phyloP scores from a whole-genome alignment of 2,888 invertebrate genomes.

The Neria commutata region DNA sequence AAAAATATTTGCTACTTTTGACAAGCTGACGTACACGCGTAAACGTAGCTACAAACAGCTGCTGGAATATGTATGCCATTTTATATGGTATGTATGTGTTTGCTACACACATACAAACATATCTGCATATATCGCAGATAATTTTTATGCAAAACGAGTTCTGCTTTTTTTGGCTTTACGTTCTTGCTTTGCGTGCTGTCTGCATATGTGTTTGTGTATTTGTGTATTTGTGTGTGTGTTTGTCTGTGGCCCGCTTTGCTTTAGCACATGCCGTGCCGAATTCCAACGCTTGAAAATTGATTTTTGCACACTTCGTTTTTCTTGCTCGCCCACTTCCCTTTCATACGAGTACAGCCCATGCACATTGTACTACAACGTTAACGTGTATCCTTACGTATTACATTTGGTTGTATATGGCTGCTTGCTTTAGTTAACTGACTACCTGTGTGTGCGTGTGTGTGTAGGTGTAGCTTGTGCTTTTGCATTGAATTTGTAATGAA shows the following conservation, averaged over 20 bases:
- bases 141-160: slow-evolving; percentile 36
- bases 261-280: background rate
- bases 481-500: background rate
- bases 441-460: background rate
- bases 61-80: too few relatives aligned
- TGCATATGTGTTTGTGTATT: slow-evolving; percentile 9
- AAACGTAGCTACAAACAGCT: too few relatives aligned
- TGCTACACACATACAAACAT: slow-evolving; percentile 11
- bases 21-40: background rate
- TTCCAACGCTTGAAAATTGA: slow-evolving; percentile 26
- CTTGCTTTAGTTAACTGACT: background rate
- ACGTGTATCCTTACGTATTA: background rate
- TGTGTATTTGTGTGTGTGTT: too few relatives aligned
- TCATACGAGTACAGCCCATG: background rate
- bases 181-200: slow-evolving; percentile 3
- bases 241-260: background rate
- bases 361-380: slow-evolving; percentile 1
- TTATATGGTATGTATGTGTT: too few relatives aligned
- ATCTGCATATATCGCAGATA: slow-evolving; percentile 32
- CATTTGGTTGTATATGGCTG: background rate
- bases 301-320: slow-evolving; percentile 25
- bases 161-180: slow-evolving; percentile 16
- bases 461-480: slow-evolving; percentile 4
- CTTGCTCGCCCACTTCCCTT: background rate
- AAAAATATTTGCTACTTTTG: background rate